These are phyloP conservation scores for Rhamphomyia laevipes DNA, from an alignment of 2,888 invertebrate species.

Conservation along the genomic window DNA sequence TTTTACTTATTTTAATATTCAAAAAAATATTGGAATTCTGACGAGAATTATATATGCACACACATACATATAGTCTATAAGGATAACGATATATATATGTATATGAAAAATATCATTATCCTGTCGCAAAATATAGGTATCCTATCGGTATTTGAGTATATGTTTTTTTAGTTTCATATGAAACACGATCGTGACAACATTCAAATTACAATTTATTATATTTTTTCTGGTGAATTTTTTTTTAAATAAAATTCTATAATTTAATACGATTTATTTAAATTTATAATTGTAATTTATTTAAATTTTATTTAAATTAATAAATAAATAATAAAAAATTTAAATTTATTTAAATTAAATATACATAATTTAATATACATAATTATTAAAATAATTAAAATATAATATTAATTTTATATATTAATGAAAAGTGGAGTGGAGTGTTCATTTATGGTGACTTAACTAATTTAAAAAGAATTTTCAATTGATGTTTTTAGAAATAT, in stretches of 20 bases:
- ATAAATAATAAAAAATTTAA: not conserved
- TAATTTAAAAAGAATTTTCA: not conserved
- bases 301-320: not conserved
- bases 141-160: conserved; percentile 17
- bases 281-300: not conserved
- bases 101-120: no score
- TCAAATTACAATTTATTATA: no score
- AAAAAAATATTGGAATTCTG: no score
- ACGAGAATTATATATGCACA: no score
- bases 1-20: no score
- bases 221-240: no score
- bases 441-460: not conserved
- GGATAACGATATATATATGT: no score
- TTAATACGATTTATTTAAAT: not conserved
- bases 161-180: conserved; percentile 33
- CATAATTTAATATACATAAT: no score
- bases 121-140: no score
- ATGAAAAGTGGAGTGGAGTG: not conserved
- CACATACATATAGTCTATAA: no score
- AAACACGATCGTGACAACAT: conserved; percentile 32
- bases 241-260: not conserved
- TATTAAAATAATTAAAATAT: no score
- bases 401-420: no score
- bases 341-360: not conserved
- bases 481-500: conserved; percentile 2